phyloP scores from a whole-genome alignment of 2,888 invertebrate species.

The Pimpla rufipes region DNA sequence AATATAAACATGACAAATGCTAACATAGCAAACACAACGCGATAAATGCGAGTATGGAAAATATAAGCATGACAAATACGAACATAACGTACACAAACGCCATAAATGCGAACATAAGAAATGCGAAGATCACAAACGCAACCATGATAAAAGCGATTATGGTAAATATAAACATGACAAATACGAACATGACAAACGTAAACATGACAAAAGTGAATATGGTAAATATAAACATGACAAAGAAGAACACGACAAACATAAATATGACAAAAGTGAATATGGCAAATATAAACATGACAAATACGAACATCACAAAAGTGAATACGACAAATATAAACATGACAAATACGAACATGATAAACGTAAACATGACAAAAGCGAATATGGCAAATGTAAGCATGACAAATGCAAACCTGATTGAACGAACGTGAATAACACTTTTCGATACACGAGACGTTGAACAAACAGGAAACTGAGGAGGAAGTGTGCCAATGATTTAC shows the following conservation, averaged over 20 bases:
- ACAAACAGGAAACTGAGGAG: not conserved
- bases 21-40: no score
- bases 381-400: not conserved
- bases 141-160: not conserved
- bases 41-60: no score
- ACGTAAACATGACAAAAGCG: no score
- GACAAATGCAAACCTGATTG: conserved; percentile 10
- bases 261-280: no score
- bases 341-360: not conserved
- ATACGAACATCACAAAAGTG: not conserved
- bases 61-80: not conserved
- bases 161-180: no score
- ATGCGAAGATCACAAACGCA: not conserved
- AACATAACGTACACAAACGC: not conserved
- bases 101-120: no score
- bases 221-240: not conserved
- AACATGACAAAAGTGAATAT: no score
- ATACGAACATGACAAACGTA: not conserved
- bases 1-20: not conserved
- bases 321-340: not conserved
- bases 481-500: conserved; percentile 34
- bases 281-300: not conserved
- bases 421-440: conserved; percentile 7
- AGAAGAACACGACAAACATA: not conserved
- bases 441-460: not conserved